Evolutionary conservation across 1,140 invertebrate genomes (phyloP).

Genomic region (Papilio polytes): DNA sequence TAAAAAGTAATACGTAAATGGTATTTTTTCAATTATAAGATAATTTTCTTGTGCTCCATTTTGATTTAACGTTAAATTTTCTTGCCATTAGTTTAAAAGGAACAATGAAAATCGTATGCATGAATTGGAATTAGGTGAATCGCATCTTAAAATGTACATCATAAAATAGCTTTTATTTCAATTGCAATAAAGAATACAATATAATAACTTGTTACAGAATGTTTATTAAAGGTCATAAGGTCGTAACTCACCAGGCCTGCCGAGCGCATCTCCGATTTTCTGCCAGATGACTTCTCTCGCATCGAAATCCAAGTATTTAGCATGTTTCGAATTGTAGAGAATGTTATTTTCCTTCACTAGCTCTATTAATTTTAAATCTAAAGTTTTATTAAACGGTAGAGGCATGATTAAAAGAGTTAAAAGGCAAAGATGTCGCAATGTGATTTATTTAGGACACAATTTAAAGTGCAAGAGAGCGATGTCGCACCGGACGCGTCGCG

Average conservation of each 20-base stretch:
- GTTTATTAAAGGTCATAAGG: background rate
- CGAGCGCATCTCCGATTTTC: constrained; percentile 68
- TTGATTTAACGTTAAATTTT: too few relatives aligned
- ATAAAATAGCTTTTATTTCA: background rate
- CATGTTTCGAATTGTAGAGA: constrained; percentile 64
- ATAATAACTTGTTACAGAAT: constrained; percentile 17
- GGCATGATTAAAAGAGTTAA: constrained; percentile 46
- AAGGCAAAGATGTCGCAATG: background rate
- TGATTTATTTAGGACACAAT: background rate
- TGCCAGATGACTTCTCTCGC: constrained; percentile 73
- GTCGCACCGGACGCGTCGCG: constrained; percentile 39
- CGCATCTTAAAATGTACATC: background rate
- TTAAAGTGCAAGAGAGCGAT: background rate
- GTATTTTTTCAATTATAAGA: background rate
- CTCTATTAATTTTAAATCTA: constrained; percentile 65
- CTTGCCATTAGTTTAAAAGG: too few relatives aligned
- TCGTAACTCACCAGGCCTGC: constrained; percentile 61
- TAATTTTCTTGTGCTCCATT: too few relatives aligned
- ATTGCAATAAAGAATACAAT: background rate
- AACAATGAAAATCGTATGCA: background rate
- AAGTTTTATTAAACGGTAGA: constrained; percentile 66
- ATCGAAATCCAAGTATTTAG: constrained; percentile 70
- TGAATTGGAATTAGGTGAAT: background rate
- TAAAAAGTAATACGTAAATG: constrained; percentile 6
- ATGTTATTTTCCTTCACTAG: constrained; percentile 68